Conservation (phyloP, 2,113 vertebrate genomes). For the Pleuronectes platessa region DNA sequence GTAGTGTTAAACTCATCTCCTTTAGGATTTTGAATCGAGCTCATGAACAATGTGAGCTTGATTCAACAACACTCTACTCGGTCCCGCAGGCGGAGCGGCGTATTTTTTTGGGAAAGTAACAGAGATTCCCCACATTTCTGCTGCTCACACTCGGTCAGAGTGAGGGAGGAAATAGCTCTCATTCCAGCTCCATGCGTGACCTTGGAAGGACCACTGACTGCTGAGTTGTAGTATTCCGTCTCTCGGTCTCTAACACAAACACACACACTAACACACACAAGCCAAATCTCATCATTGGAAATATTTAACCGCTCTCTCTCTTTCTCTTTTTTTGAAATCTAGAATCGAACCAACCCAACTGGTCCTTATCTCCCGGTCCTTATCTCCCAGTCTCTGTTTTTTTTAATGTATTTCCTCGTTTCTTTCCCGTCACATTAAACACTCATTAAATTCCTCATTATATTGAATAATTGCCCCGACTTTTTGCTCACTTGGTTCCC, state of each 20-base stretch:
- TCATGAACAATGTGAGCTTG: not conserved
- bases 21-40: slow-evolving; percentile 12
- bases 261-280: slow-evolving; percentile 11
- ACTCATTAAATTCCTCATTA: slow-evolving; percentile 50
- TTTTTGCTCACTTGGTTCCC: slow-evolving; percentile 4
- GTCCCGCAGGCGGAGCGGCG: not conserved
- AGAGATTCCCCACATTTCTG: slow-evolving; percentile 58
- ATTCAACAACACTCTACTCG: not conserved
- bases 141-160: slow-evolving; percentile 54
- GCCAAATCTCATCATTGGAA: slow-evolving; percentile 1
- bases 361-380: slow-evolving; percentile 1
- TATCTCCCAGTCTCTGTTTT: not conserved
- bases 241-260: slow-evolving; percentile 10
- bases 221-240: slow-evolving; percentile 45
- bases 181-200: slow-evolving; percentile 75
- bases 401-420: slow-evolving; percentile 21
- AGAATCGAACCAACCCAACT: slow-evolving; percentile 21
- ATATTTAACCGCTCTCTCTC: slow-evolving; percentile 28
- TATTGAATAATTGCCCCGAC: slow-evolving; percentile 38
- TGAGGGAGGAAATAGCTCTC: slow-evolving; percentile 76
- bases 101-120: slow-evolving; percentile 17
- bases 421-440: slow-evolving; percentile 43
- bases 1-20: not conserved
- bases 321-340: slow-evolving; percentile 3
- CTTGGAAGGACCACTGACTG: slow-evolving; percentile 69